Evolutionary conservation across 2,797 vertebrate species (phyloP), one percentile per base, ranked within the genome.

Genomic region (Dendrocincla fuliginosa): DNA sequence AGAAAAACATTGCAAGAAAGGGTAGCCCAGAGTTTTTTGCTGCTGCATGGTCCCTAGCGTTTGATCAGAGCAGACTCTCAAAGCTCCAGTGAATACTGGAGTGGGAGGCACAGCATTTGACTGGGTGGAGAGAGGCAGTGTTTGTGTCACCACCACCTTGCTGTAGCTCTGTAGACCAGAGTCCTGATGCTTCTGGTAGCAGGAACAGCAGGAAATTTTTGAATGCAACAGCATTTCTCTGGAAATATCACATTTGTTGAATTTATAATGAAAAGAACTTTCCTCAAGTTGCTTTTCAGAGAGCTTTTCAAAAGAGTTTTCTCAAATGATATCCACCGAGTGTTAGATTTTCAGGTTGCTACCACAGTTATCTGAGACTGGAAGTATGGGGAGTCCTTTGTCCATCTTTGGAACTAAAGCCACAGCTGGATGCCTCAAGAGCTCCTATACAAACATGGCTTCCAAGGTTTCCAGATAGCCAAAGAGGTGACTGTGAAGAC

Each of bases 321-420:
- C 37, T 46, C 22, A 56, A 67, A 30, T 1, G 2, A 37, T 37
- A n/a, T 18, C 20, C 33, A 42, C 59, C 0, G 2, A n/a, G 7
- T 57, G 30, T 61, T 70, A 56, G 30, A 50, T 80, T 70, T 76
- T 70, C 63, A 50, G n/a, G 19, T 80, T 37, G 30, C 35, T 64
- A 5, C 10, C 5, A 23, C 17, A 59, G 13, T 12, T 68, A 27
- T 22, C 33, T 50, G 59, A 67, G 39, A 47, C 24, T 49, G 35
- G n/a, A 74, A 77, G 6, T 18, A 19, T 42, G 32, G 39, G 13
- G 14, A 47, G 22, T 49, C 44, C 13, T 39, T 67, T 2, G 2
- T 44, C 35, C 46, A 6, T 61, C 30, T 88, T 65, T 57, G 23
- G 12, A 13, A 49, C 25, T 28, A n/a, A 33, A 32, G n/a, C 27